phyloP scores from a whole-genome alignment of 2,888 invertebrate species.

The Tenthredo livida region DNA sequence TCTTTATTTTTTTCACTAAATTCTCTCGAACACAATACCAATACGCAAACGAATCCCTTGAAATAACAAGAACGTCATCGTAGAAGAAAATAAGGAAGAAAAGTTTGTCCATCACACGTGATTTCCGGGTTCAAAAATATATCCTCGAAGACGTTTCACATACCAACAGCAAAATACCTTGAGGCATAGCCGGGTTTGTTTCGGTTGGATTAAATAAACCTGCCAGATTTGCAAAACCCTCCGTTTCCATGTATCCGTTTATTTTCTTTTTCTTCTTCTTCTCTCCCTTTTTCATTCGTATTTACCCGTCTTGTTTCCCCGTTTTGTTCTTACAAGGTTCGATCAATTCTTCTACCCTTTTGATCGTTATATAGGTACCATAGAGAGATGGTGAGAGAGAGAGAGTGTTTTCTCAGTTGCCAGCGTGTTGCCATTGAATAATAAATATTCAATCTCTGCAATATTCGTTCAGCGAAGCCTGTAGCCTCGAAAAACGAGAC shows the following conservation, averaged over 20 bases:
- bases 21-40: not conserved
- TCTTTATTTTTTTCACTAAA: not conserved
- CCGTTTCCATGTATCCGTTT: not conserved
- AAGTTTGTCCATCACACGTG: not conserved
- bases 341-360: not conserved
- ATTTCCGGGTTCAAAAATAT: not conserved
- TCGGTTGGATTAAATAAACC: not conserved
- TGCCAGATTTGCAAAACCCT: not conserved
- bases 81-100: too few species aligned
- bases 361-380: not conserved
- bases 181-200: not conserved
- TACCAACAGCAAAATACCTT: not conserved
- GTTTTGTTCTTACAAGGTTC: not conserved
- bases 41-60: not conserved
- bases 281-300: not conserved
- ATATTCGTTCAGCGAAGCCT: not conserved
- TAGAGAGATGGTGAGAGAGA: not conserved
- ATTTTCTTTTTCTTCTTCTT: not conserved
- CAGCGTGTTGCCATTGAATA: slow-evolving; percentile 3
- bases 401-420: not conserved
- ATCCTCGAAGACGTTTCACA: not conserved
- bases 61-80: not conserved
- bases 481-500: not conserved
- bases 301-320: not conserved
- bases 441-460: slow-evolving; percentile 40